Evolutionary conservation across 1,140 invertebrate species (phyloP).

Genomic region (Drosophila hydei): DNA sequence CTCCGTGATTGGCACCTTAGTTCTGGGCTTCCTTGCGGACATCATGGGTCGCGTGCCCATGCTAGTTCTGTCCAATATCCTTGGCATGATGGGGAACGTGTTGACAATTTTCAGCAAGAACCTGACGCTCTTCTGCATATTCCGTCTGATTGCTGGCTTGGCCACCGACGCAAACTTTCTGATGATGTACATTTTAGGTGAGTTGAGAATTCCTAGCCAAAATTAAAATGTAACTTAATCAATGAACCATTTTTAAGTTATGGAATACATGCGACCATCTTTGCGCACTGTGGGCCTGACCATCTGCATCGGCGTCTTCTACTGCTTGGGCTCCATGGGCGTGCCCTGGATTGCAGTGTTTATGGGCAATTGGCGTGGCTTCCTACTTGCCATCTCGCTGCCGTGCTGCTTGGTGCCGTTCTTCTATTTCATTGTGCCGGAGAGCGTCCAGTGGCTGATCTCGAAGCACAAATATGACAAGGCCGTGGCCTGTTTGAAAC

Average conservation of each 20-base stretch:
- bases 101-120: slow-evolving; percentile 85
- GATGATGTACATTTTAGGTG: slow-evolving; percentile 87
- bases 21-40: slow-evolving; percentile 86
- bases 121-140: slow-evolving; percentile 84
- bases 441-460: slow-evolving; percentile 87
- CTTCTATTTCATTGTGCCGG: slow-evolving; percentile 85
- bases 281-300: slow-evolving; percentile 86
- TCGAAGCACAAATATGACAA: slow-evolving; percentile 85
- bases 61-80: slow-evolving; percentile 85
- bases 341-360: slow-evolving; percentile 86
- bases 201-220: slow-evolving; percentile 7
- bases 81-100: slow-evolving; percentile 85
- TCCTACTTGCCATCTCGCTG: slow-evolving; percentile 84
- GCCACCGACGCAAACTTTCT: slow-evolving; percentile 86
- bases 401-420: slow-evolving; percentile 84
- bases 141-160: slow-evolving; percentile 85
- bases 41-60: slow-evolving; percentile 86
- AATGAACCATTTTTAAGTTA: slow-evolving; percentile 73
- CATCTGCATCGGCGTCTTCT: slow-evolving; percentile 86
- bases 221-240: background rate
- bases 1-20: slow-evolving; percentile 85
- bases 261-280: slow-evolving; percentile 86
- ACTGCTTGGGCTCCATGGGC: slow-evolving; percentile 85
- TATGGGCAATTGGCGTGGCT: slow-evolving; percentile 85
- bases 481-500: slow-evolving; percentile 85